Evolutionary conservation across 2,888 invertebrate genomes (phyloP), one percentile per base, ranked within the genome.

Genomic region (Coenonympha glycerion): DNA sequence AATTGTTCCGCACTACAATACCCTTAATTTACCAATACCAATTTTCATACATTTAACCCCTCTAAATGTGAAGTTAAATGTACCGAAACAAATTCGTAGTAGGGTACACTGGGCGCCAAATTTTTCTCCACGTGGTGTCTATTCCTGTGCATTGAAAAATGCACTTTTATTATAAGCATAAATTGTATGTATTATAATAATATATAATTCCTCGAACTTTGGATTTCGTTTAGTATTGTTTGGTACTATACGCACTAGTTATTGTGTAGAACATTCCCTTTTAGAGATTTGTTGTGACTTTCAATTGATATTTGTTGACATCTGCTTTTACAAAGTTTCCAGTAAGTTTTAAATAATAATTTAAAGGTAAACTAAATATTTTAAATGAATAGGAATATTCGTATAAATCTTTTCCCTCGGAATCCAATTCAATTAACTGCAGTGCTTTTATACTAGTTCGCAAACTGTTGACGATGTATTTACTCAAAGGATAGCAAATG

Each of bases 401-500:
- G 11, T 15, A n/a, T n/a, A 39, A 22, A 22, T 39, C 22, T 22
- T 39, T 22, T 39, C 13, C 37, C 2, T 15, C 8, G 3, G 15
- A 24, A 4, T 11, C 11, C 19, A 24, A 15, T 28, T 30, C 21
- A 31, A 44, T 44, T 15, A 18, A 19, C 21, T 31, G 21, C 22
- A 22, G 19, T 31, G 31, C 42, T 44, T 44, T 31, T 6, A 22
- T 4, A 24, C 15, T 9, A 30, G 30, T 22, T 33, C 8, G 16
- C 15, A 44, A 44, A 33, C 44, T 13, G 19, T 33, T 21, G 31
- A 33, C 19, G 15, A 33, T 2, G 11, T 33, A 33, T 45, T 45
- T 79, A 72, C 71, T 73, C 71, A 73, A 72, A 70, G 70, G 71
- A 78, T 73, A 73, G 71, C 74, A 73, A 76, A 77, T 73, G 71